These are phyloP conservation scores for Lagocephalus sceleratus DNA, from an alignment of 2,797 vertebrate genomes.

Conservation along the genomic window DNA sequence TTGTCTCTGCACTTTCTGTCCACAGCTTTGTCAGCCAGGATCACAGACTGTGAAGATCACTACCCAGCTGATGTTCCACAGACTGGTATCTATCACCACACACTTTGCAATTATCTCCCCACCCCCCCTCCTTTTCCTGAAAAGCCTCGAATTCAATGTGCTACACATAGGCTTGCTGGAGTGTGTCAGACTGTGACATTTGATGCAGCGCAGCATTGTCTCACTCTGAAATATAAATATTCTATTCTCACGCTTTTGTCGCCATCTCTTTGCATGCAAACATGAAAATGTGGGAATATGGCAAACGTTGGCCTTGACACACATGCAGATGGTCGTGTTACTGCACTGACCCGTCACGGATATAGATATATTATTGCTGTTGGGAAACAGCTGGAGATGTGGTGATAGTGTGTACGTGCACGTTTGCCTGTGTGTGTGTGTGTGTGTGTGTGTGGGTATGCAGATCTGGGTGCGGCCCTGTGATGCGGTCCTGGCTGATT, in stretches of 20 bases:
- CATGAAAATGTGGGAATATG: too few species aligned
- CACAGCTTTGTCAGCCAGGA: conserved; percentile 29
- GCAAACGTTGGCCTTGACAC: conserved; percentile 43
- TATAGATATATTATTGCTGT: conserved; percentile 3
- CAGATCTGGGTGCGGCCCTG: conserved; percentile 56
- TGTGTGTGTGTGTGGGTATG: conserved; percentile 38
- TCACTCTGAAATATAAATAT: conserved; percentile 25
- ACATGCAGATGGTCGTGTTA: conserved; percentile 3
- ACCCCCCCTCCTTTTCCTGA: conserved; percentile 29
- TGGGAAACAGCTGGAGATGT: conserved; percentile 50
- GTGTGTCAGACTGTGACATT: conserved; percentile 4
- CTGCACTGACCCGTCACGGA: background rate
- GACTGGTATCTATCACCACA: conserved; percentile 47
- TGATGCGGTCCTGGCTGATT: conserved; percentile 58
- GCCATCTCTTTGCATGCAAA: conserved; percentile 25
- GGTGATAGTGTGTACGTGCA: conserved; percentile 31
- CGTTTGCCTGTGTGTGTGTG: conserved; percentile 9
- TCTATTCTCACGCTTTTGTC: conserved; percentile 43
- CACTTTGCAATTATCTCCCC: conserved; percentile 38
- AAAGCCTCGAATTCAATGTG: too few species aligned
- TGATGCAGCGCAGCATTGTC: conserved; percentile 23
- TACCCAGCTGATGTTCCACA: conserved; percentile 23
- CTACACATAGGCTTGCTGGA: too few species aligned
- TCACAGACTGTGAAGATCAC: conserved; percentile 33
- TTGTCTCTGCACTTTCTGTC: conserved; percentile 12